Percentiles rank a stretch among this genome's conserved stretches.
Evolutionary conservation across 1,140 invertebrate genomes (phyloP).

Genomic region (Drosophila sp.): DNA sequence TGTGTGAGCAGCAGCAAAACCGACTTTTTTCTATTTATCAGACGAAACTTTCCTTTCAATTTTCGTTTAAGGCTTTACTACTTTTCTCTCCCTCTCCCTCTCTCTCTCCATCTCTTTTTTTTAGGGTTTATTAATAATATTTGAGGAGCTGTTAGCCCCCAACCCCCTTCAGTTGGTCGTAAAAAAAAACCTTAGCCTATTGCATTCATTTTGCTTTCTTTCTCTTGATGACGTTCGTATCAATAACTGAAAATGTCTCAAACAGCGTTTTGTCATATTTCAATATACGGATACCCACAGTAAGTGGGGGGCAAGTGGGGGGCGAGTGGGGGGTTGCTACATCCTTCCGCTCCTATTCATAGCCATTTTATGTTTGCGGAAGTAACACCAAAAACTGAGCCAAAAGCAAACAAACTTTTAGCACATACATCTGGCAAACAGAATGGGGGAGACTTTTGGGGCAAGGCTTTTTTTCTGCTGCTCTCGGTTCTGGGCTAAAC

Average conservation of each 20-base stretch:
- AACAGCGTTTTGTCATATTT: constrained; percentile 82
- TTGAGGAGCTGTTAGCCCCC: constrained; percentile 24
- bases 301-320: no score
- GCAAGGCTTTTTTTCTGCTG: constrained; percentile 32
- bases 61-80: constrained; percentile 63
- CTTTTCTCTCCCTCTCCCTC: constrained; percentile 27
- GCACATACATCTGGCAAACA: constrained; percentile 60
- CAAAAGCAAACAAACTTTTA: constrained; percentile 72
- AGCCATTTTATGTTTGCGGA: constrained; percentile 73
- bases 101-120: neutral
- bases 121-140: constrained; percentile 72
- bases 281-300: constrained; percentile 49
- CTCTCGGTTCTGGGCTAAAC: constrained; percentile 66
- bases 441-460: constrained; percentile 21
- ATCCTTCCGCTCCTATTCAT: neutral
- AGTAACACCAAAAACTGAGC: constrained; percentile 53
- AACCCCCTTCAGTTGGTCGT: constrained; percentile 30
- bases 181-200: constrained; percentile 42
- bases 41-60: constrained; percentile 76
- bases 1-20: constrained; percentile 19
- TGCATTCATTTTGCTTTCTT: constrained; percentile 58
- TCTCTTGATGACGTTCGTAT: constrained; percentile 66
- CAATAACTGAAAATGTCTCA: constrained; percentile 82
- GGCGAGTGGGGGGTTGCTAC: no score
- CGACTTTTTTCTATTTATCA: constrained; percentile 64